phyloP scores from a whole-genome alignment of 2,888 invertebrate species.

The Trilocha varians region DNA sequence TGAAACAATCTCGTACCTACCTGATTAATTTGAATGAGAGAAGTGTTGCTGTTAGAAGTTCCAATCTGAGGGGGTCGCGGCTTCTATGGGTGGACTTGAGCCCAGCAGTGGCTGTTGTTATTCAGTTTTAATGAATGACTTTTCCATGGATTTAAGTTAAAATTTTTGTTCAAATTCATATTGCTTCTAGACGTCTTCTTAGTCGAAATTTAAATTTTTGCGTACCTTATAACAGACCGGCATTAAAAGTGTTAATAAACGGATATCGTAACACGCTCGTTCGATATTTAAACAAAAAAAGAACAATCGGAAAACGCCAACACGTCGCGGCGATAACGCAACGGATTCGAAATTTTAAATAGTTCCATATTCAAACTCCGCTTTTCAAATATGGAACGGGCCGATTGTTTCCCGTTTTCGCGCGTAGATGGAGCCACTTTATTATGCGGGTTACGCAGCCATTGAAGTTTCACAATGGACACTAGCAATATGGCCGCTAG shows the following conservation, averaged over 20 bases:
- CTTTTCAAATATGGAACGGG: slow-evolving; percentile 65
- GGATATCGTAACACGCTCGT: slow-evolving; percentile 31
- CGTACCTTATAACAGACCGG: neutral
- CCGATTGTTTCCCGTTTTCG: slow-evolving; percentile 71
- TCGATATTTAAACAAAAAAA: slow-evolving; percentile 30
- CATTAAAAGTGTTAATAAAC: slow-evolving; percentile 17
- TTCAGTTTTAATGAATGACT: too few species aligned
- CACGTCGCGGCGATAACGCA: slow-evolving; percentile 68
- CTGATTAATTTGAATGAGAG: too few species aligned
- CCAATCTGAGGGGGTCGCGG: too few species aligned
- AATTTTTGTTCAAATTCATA: too few species aligned
- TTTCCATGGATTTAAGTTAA: too few species aligned
- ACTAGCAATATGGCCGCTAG: slow-evolving; percentile 43
- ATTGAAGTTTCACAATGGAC: slow-evolving; percentile 67
- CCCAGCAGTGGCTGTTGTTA: too few species aligned
- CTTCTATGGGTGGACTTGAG: too few species aligned
- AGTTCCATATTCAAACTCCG: slow-evolving; percentile 65
- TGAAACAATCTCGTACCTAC: too few species aligned
- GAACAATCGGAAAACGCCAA: slow-evolving; percentile 66
- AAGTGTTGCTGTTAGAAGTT: too few species aligned
- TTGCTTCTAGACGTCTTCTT: too few species aligned
- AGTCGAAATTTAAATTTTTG: neutral
- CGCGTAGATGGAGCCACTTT: slow-evolving; percentile 54
- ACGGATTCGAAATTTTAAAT: slow-evolving; percentile 73
- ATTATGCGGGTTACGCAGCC: slow-evolving; percentile 68